Evolutionary conservation across 2,113 vertebrate species (phyloP).

Genomic region (Ia io): DNA sequence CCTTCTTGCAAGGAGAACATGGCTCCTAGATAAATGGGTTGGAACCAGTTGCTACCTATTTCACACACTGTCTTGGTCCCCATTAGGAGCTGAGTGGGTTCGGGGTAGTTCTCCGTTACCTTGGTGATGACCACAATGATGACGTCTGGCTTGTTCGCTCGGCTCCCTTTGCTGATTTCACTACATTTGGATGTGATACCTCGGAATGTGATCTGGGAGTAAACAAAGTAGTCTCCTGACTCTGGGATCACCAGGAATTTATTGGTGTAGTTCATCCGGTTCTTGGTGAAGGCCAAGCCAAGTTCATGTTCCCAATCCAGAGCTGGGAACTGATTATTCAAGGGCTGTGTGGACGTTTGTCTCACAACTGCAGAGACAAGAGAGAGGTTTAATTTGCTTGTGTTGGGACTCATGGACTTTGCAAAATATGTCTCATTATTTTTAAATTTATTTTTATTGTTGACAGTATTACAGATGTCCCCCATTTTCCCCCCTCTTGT

Average conservation of each 20-base stretch:
- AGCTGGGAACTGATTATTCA: slow-evolving; percentile 66
- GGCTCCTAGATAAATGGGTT: slow-evolving; percentile 82
- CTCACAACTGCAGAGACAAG: slow-evolving; percentile 72
- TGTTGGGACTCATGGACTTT: neutral
- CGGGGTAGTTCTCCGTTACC: slow-evolving; percentile 80
- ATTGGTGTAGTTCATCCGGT: slow-evolving; percentile 82
- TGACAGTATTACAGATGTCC: neutral
- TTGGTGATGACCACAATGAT: slow-evolving; percentile 81
- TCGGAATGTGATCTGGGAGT: slow-evolving; percentile 85
- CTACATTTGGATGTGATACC: slow-evolving; percentile 41
- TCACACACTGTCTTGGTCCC: slow-evolving; percentile 81
- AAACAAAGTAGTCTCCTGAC: slow-evolving; percentile 84
- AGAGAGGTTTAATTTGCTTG: slow-evolving; percentile 23
- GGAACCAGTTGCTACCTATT: slow-evolving; percentile 75
- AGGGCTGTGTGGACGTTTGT: slow-evolving; percentile 37
- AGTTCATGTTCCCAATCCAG: slow-evolving; percentile 83
- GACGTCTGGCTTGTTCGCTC: neutral
- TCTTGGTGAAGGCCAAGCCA: slow-evolving; percentile 84
- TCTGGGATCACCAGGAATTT: slow-evolving; percentile 81
- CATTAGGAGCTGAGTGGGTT: slow-evolving; percentile 79
- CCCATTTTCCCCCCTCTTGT: neutral
- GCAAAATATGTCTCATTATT: neutral
- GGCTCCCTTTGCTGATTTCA: neutral
- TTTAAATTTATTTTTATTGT: neutral
- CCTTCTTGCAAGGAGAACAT: slow-evolving; percentile 81